These are phyloP conservation scores for Episyrphus balteatus DNA, from an alignment of 1,140 invertebrate genomes.

Conservation along the genomic window DNA sequence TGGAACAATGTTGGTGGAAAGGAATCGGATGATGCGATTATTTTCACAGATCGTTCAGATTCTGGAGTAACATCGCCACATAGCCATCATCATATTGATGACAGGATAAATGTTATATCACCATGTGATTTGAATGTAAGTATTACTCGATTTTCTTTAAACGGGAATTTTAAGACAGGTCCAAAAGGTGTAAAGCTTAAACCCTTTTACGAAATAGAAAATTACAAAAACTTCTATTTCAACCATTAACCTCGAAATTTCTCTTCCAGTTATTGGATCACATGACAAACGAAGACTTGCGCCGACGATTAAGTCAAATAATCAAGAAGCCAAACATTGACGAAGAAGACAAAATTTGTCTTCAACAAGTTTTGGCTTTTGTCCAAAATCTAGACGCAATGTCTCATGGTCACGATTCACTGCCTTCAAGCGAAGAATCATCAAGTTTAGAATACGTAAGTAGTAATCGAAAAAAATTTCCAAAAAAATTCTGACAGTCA, in stretches of 20 bases:
- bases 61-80: slow-evolving; percentile 8
- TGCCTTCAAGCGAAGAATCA: slow-evolving; percentile 7
- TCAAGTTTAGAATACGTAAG: slow-evolving; percentile 18
- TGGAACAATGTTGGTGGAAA: background rate
- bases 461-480: background rate
- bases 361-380: slow-evolving; percentile 45
- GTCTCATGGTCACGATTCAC: slow-evolving; percentile 13
- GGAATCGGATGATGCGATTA: slow-evolving; percentile 5
- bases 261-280: slow-evolving; percentile 17
- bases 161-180: background rate
- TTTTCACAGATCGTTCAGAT: slow-evolving; percentile 1
- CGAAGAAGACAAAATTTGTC: slow-evolving; percentile 43
- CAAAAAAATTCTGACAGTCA: no score
- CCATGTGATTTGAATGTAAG: slow-evolving; percentile 6
- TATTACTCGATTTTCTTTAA: background rate
- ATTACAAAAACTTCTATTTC: no score
- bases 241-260: background rate
- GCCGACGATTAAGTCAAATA: slow-evolving; percentile 20
- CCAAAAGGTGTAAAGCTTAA: no score
- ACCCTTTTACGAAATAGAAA: no score
- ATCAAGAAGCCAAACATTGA: slow-evolving; percentile 16
- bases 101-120: slow-evolving; percentile 1
- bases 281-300: slow-evolving; percentile 24
- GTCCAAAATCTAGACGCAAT: slow-evolving; percentile 45
- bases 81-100: slow-evolving; percentile 5